Evolutionary conservation across 1,140 invertebrate species (phyloP), one percentile per base, ranked within the genome.

Genomic region (Penaeus indicus): DNA sequence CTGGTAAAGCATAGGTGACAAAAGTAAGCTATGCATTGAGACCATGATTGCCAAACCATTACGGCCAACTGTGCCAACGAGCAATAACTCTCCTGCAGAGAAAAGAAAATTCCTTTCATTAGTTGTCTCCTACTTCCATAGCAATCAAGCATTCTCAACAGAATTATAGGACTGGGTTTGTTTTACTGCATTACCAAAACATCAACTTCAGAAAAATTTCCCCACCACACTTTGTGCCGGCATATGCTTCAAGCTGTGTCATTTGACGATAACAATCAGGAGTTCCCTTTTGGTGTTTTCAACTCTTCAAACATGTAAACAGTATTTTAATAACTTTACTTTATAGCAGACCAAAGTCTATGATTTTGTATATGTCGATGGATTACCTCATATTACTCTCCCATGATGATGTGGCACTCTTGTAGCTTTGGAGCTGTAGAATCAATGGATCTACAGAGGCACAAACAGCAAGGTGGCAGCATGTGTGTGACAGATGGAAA

Each of bases 1-100:
- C 97, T 97, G 97, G 92, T 98, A 98, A 3, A 98, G 93, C 96
- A 97, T 1, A 98, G 0, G 97, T 98, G 0, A 97, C 96, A 91
- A 97, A 97, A n/a, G 92, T 98, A 98, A 22, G 97, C 96, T 47
- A 97, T 1, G 95, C 95, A 84, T 97, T 25, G 96, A 96, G 22
- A 96, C 93, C 97, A 98, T 98, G 92, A 97, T 0, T 97, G 96
- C 93, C 96, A 97, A 89, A 97, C 96, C n/a, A 0, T 95, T 94
- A 90, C 96, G 95, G 1, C 96, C 95, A 0, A 97, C 96, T 89
- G n/a, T 96, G 95, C 94, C 95, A 95, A 72, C 96, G 94, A 3
- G 95, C 95, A 75, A 94, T 91, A 1, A 96, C 92, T 21, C 95
- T 92, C 94, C 96, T 97, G 91, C 63, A 93, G 93, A 91, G 80